Conservation (phyloP, 2,113 vertebrate genomes). For the Etia nguti region DNA sequence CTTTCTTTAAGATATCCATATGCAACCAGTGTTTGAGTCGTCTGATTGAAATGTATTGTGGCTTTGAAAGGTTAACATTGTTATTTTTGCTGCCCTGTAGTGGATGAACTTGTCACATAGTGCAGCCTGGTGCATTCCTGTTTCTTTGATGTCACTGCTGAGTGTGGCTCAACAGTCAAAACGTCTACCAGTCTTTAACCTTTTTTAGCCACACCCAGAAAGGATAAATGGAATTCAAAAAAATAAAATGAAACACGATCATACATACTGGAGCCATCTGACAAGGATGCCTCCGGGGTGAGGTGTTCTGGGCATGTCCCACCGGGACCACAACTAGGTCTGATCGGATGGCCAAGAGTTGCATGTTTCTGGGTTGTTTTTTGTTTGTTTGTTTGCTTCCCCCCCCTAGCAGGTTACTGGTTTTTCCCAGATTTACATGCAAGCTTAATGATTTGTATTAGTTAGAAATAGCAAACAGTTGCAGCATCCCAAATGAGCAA, state of each 20-base stretch:
- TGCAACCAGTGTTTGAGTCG: background rate
- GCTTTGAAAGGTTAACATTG: background rate
- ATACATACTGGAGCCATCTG: background rate
- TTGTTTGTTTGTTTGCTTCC: no score
- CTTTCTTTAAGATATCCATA: background rate
- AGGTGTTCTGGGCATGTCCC: fast-evolving
- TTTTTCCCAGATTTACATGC: no score
- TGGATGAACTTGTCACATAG: background rate
- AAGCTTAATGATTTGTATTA: no score
- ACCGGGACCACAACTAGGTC: fast-evolving
- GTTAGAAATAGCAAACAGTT: no score
- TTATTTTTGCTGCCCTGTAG: background rate
- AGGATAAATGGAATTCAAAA: background rate
- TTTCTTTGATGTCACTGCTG: background rate
- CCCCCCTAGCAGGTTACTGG: no score
- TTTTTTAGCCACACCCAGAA: background rate
- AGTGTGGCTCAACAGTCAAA: background rate
- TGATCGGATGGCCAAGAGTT: no score
- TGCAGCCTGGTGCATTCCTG: background rate
- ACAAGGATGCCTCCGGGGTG: background rate
- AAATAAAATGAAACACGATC: background rate
- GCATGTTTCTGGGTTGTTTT: no score
- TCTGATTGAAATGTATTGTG: background rate
- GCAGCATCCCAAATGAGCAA: no score
- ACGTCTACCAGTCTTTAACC: background rate